phyloP scores from a whole-genome alignment of 1,140 invertebrate species.

The Drosophila sechellia region DNA sequence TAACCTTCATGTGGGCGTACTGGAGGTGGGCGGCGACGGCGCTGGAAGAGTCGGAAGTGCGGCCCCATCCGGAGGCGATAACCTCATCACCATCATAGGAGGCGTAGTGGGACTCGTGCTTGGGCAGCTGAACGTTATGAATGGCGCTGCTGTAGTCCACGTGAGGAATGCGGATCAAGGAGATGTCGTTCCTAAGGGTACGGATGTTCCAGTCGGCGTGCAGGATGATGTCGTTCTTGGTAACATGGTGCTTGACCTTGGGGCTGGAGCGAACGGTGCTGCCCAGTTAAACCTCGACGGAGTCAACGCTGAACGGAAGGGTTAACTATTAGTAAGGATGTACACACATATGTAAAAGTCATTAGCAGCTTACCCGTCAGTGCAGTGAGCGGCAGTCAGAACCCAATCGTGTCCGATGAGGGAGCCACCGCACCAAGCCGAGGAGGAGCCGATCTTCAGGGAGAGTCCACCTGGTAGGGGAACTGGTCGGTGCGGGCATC shows the following conservation, averaged over 20 bases:
- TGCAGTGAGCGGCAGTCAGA: slow-evolving; percentile 87
- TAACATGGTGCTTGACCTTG: slow-evolving; percentile 67
- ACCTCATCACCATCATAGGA: slow-evolving; percentile 54
- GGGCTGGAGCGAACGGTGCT: slow-evolving; percentile 51
- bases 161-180: slow-evolving; percentile 84
- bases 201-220: slow-evolving; percentile 84
- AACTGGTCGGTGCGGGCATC: slow-evolving; percentile 74
- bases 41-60: slow-evolving; percentile 78
- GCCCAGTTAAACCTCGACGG: slow-evolving; percentile 62
- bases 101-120: slow-evolving; percentile 42
- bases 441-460: slow-evolving; percentile 58
- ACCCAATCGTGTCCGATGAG: slow-evolving; percentile 86
- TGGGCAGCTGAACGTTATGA: slow-evolving; percentile 56
- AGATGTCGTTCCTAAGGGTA: slow-evolving; percentile 85
- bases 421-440: slow-evolving; percentile 85
- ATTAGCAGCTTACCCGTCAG: slow-evolving; percentile 68
- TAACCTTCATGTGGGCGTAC: slow-evolving; percentile 60
- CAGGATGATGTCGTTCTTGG: slow-evolving; percentile 65
- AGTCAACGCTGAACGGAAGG: slow-evolving; percentile 41
- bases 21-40: slow-evolving; percentile 60
- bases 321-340: neutral
- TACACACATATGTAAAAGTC: neutral
- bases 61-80: slow-evolving; percentile 72
- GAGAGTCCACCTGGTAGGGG: slow-evolving; percentile 82
- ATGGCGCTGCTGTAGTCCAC: slow-evolving; percentile 52